Percentiles rank a stretch among this genome's conserved stretches.
These are phyloP conservation scores for Auanema freiburgensis DNA, from an alignment of 2,888 invertebrate genomes.

Conservation along the genomic window DNA sequence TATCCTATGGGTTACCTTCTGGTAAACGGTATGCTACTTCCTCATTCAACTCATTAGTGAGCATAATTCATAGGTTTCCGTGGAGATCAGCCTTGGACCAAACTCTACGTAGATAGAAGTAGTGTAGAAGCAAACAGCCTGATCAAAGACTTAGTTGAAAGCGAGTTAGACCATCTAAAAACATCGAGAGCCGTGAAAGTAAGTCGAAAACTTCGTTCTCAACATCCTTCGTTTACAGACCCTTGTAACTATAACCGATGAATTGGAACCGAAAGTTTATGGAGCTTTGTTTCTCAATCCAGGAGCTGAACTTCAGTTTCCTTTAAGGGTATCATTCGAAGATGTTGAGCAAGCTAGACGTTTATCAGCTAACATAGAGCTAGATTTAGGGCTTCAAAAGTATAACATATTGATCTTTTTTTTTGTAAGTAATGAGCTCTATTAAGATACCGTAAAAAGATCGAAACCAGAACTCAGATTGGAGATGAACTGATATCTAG, in stretches of 20 bases:
- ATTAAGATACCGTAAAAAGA: slow-evolving; percentile 43
- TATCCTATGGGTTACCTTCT: slow-evolving; percentile 42
- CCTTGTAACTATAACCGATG: slow-evolving; percentile 35
- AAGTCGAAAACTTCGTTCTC: neutral
- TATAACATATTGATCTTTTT: slow-evolving; percentile 9
- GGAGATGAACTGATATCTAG: slow-evolving; percentile 45
- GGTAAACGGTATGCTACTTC: slow-evolving; percentile 34
- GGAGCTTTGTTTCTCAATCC: slow-evolving; percentile 41
- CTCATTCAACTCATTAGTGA: slow-evolving; percentile 4
- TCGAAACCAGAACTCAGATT: slow-evolving; percentile 38
- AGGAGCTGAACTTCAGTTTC: slow-evolving; percentile 51
- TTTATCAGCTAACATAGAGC: slow-evolving; percentile 43
- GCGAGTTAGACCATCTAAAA: slow-evolving; percentile 32
- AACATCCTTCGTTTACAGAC: slow-evolving; percentile 22
- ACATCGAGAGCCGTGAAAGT: neutral
- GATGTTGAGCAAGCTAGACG: slow-evolving; percentile 47
- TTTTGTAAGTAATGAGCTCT: neutral
- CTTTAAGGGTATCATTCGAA: slow-evolving; percentile 35
- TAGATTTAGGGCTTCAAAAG: slow-evolving; percentile 47
- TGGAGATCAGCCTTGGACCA: slow-evolving; percentile 42
- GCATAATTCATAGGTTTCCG: slow-evolving; percentile 32
- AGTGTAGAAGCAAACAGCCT: slow-evolving; percentile 32
- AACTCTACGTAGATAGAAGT: slow-evolving; percentile 36
- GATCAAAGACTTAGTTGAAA: slow-evolving; percentile 44
- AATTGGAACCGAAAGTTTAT: slow-evolving; percentile 43